These are phyloP conservation scores for Platyura marginata DNA, from an alignment of 1,140 invertebrate genomes.

Conservation along the genomic window DNA sequence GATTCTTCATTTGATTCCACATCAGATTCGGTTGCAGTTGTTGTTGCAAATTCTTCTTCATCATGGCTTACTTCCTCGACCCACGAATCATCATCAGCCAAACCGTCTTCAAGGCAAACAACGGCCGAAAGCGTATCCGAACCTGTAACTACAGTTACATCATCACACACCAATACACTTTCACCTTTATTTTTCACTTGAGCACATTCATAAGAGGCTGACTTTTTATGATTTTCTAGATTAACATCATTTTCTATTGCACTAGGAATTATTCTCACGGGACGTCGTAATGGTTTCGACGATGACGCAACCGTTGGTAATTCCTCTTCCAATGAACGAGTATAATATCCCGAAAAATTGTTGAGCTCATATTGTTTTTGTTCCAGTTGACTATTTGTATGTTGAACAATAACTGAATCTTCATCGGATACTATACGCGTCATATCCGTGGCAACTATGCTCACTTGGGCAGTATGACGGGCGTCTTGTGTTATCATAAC, in stretches of 20 bases:
- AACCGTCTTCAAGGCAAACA: slow-evolving; percentile 62
- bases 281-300: slow-evolving; percentile 23
- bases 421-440: slow-evolving; percentile 40
- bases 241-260: not conserved
- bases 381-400: slow-evolving; percentile 4
- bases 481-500: slow-evolving; percentile 66
- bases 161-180: slow-evolving; percentile 15
- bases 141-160: slow-evolving; percentile 41
- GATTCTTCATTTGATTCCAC: slow-evolving; percentile 30
- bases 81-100: slow-evolving; percentile 75
- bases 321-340: slow-evolving; percentile 10
- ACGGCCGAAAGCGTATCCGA: slow-evolving; percentile 42
- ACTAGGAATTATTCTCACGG: not conserved
- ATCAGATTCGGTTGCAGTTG: slow-evolving; percentile 32
- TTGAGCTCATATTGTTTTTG: slow-evolving; percentile 15
- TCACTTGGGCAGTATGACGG: slow-evolving; percentile 26
- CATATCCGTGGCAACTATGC: slow-evolving; percentile 50
- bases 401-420: slow-evolving; percentile 15
- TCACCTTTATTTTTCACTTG: not conserved
- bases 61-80: slow-evolving; percentile 65
- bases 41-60: slow-evolving; percentile 34
- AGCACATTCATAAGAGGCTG: too few species aligned
- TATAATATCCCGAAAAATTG: slow-evolving; percentile 25
- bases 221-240: too few species aligned
- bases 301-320: slow-evolving; percentile 21